Percentiles rank a stretch among this genome's conserved stretches.
phyloP scores from a whole-genome alignment of 2,797 vertebrate species.

The Carapus acus region DNA sequence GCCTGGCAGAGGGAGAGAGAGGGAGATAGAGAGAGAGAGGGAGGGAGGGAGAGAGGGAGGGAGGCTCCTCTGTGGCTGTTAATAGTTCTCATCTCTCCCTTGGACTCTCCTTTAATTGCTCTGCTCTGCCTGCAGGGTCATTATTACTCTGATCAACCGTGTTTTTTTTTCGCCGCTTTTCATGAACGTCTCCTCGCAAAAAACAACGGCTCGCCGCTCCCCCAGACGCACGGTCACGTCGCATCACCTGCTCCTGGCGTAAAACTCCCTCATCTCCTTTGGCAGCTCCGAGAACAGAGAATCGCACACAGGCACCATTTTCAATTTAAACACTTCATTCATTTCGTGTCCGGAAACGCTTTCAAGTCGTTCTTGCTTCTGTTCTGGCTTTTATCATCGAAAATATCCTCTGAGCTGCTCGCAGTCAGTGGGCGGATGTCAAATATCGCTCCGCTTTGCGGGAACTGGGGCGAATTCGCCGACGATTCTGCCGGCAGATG shows the following conservation, averaged over 20 bases:
- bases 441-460: conserved; percentile 22
- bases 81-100: conserved; percentile 73
- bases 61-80: conserved; percentile 66
- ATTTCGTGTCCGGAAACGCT: conserved; percentile 46
- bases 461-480: conserved; percentile 11
- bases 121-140: conserved; percentile 70
- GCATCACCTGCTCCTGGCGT: conserved; percentile 48
- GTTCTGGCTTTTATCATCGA: conserved; percentile 51
- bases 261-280: conserved; percentile 36
- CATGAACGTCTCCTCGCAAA: conserved; percentile 67
- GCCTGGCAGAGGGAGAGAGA: conserved; percentile 26
- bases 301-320: conserved; percentile 43
- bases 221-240: conserved; percentile 48
- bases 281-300: conserved; percentile 49
- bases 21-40: conserved; percentile 4
- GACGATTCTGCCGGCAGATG: conserved; percentile 23
- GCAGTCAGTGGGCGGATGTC: conserved; percentile 39
- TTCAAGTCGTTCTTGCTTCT: conserved; percentile 38
- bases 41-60: conserved; percentile 37
- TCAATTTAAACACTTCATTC: conserved; percentile 29
- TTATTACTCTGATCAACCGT: conserved; percentile 71
- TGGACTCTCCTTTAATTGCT: conserved; percentile 73
- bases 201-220: conserved; percentile 66
- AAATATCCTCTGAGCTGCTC: conserved; percentile 39
- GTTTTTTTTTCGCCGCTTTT: conserved; percentile 62